Evolutionary conservation across 2,888 invertebrate genomes (phyloP), one percentile per base, ranked within the genome.

Genomic region (Ormyrus thymus): DNA sequence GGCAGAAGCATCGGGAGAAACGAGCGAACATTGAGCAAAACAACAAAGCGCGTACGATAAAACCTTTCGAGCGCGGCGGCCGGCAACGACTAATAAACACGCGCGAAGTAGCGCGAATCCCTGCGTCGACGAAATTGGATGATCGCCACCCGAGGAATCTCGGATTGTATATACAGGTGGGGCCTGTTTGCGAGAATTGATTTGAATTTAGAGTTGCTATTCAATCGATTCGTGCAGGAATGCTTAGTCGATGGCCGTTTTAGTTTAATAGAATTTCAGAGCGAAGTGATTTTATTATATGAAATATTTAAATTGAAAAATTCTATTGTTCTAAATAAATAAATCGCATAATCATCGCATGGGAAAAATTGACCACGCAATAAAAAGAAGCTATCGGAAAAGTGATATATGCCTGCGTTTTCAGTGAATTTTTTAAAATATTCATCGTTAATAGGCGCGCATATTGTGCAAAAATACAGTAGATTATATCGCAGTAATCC

Each of bases 71-170:
- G 61, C 69, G 58, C 45, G 48, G 43, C 50, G 7, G n/a, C 55
- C 45, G 66, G 6, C 53, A 55, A 29, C 43, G 62, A 61, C 48
- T 78, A 78, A 64, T 78, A 70, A 78, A 78, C 64, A 64, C 58
- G 13, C 45, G 50, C 45, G 29, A 15, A 50, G 48, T 55, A 55
- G 45, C 43, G 55, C 11, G 53, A 64, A 56, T 46, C 8, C 64
- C n/a, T 10, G 69, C 59, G 48, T 76, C 48, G 50, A 64, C 62
- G 7, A 45, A 72, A 68, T 73, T 56, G 72, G 10, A 55, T 46
- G 61, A 48, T 72, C 53, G 62, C 55, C 13, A 48, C 43, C 48
- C 9, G 50, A 59, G 10, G 29, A 53, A 71, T 70, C 13, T 29
- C 4, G 55, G 8, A 13, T 6, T 55, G 55, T 13, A 29, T 13